Evolutionary conservation across 2,113 vertebrate species (phyloP), one percentile per base, ranked within the genome.

Genomic region (Sander vitreus): DNA sequence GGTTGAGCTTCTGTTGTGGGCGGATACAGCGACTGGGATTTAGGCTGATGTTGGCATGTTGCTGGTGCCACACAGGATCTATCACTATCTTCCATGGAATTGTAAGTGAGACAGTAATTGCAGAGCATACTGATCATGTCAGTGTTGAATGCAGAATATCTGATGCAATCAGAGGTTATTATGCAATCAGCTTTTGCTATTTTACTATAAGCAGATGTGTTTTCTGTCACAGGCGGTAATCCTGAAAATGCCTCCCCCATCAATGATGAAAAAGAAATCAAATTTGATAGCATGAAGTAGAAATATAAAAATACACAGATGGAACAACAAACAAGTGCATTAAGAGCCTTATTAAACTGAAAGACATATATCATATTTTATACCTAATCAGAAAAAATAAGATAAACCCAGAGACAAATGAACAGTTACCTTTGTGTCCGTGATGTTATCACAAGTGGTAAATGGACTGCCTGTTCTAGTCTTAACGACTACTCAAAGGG

Each of bases 81-180:
- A 50, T 76, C 76, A 71, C 36, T 59, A 57, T 79, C 62, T 68
- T 57, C 39, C 39, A 76, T 48, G 39, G 71, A 71, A 75, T 83
- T 25, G 1, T 68, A 30, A 3, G 19, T 66, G 14, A 45, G 39
- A 73, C 51, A 73, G 43, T 70, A 86, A 74, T 70, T 78, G 69
- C 55, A 50, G 57, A 78, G 69, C 71, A 39, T 73, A 57, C 51
- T 30, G 74, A 73, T 51, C 66, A 72, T 59, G 60, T 85, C 80
- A 66, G 67, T 69, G 65, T 76, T 83, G 80, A 80, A 88, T 88
- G 51, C 59, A 62, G 80, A 89, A 81, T 84, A 88, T 91, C 87
- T 93, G 91, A 94, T 93, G 92, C 87, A 92, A 91, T 88, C 72
- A 69, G 63, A 84, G 43, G 89, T 88, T 89, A 90, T 93, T 91